Conservation (phyloP, 2,797 vertebrate genomes). For the Silurus lanzhouensis region DNA sequence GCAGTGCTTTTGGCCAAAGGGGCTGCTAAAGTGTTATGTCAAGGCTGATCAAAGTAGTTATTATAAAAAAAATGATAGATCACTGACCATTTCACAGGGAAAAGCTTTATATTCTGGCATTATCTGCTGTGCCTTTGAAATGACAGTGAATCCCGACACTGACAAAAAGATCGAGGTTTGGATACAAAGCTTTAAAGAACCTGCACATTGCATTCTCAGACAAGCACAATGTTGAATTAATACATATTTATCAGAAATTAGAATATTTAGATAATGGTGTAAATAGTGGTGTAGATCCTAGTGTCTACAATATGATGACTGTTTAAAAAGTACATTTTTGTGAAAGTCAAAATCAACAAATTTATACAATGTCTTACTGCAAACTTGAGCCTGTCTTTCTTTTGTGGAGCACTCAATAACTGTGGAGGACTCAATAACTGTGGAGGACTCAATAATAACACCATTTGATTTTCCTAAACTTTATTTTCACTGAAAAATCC, state of each 20-base stretch:
- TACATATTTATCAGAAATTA: slow-evolving; percentile 1
- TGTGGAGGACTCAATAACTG: no score
- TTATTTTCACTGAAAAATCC: no score
- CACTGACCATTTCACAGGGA: background rate
- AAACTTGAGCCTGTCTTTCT: no score
- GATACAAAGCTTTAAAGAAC: background rate
- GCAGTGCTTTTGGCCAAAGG: background rate
- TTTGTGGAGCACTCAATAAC: no score
- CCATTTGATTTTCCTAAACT: no score
- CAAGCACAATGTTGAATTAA: background rate
- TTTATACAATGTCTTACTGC: no score
- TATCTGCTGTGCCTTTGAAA: slow-evolving; percentile 14
- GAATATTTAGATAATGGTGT: background rate
- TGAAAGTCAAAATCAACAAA: no score
- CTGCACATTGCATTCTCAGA: background rate
- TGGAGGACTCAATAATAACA: no score
- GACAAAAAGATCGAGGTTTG: slow-evolving; percentile 1
- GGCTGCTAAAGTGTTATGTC: background rate
- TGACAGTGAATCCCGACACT: background rate
- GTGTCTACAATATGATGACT: background rate
- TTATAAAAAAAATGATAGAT: background rate
- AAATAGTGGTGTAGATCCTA: background rate
- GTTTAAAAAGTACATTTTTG: no score
- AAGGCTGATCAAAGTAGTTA: background rate
- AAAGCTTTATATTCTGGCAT: background rate